Evolutionary conservation across 2,888 invertebrate species (phyloP).

Genomic region (Cotesia congregata): DNA sequence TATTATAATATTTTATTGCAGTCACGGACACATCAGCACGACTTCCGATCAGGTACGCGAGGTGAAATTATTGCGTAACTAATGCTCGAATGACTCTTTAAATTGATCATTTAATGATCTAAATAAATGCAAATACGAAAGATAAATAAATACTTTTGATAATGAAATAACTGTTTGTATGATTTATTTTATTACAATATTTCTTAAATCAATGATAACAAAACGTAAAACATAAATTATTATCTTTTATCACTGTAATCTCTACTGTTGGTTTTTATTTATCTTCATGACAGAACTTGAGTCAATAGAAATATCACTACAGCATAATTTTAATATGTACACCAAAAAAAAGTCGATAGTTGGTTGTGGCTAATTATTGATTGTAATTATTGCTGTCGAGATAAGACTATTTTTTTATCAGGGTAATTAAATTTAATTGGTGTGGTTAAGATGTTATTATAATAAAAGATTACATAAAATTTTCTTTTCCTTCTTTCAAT

Average conservation of each 20-base stretch:
- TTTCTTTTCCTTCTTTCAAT: no score
- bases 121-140: background rate
- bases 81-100: conserved; percentile 10
- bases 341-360: no score
- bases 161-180: conserved; percentile 1
- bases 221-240: background rate
- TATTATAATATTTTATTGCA: conserved; percentile 24
- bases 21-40: conserved; percentile 28
- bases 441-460: no score
- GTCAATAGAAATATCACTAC: background rate
- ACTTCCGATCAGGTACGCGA: conserved; percentile 33
- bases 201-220: background rate
- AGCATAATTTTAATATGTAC: background rate
- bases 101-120: conserved; percentile 15
- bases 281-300: background rate
- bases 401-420: no score
- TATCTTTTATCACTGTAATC: background rate
- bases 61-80: conserved; percentile 27
- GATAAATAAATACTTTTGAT: conserved; percentile 2
- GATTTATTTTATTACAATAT: background rate
- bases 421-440: no score
- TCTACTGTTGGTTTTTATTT: background rate
- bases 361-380: no score
- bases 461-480: no score
- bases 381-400: no score